Base-by-base conservation (phyloP, 2,888 invertebrate species). In the Opisthograptis luteolata region DNA sequence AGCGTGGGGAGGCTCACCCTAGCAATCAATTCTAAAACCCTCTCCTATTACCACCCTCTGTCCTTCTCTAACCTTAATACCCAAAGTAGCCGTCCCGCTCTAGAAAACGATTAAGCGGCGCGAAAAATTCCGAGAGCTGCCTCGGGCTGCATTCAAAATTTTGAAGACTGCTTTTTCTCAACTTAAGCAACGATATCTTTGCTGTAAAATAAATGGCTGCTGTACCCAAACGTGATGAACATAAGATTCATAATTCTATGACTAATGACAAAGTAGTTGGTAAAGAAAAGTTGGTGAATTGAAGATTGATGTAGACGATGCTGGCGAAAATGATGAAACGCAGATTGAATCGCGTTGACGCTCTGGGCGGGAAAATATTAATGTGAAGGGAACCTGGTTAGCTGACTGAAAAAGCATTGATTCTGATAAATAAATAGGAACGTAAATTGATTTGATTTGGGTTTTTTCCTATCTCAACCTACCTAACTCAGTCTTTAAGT, bases 21-120 rank as follows among this genome's bases (percentile, higher is more conserved):
- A 69, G 72, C 79, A 84, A 86, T 87, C 87, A 87, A 85, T 87
- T 50, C 47, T 79, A 76, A 72, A 77, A 68, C 87, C 87, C 84
- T 82, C 81, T 74, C 78, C 79, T 81, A 79, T 76, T 71, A 76
- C 70, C 60, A 69, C 64, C 37, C 34, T 40, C 59, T 46, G 15
- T 87, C 83, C 55, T 66, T 43, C 61, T 84, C 75, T 63, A 55
- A 65, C 72, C 24, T 32, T 8, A n/a, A 1, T 1, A 1, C 12
- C 2, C 3, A 8, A 27, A 62, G 60, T 43, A 12, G 39, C 60
- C 40, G 14, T 84, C 81, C 62, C 66, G 65, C 35, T 86, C 74
- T 58, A 59, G 68, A 77, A 68, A 59, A 73, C 87, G 87, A 87
- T 74, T 71, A 59, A 57, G 61, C 59, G 58, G 57, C 60, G 65